Conservation (phyloP, 2,888 invertebrate genomes). For the Blastobasis adustella region DNA sequence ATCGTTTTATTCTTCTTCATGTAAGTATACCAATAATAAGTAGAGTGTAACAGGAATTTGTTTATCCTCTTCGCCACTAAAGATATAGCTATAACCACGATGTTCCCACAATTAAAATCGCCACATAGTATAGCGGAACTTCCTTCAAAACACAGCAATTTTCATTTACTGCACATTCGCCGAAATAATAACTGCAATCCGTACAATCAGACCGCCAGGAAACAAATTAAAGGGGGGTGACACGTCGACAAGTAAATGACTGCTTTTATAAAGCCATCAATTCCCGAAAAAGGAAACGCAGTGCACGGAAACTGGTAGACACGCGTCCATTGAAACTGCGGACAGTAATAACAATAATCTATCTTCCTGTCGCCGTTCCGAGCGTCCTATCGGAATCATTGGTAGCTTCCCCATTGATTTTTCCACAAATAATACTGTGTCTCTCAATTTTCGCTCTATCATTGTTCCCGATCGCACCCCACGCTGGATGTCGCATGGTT, state of each 20-base stretch:
- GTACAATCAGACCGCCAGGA: conserved; percentile 3
- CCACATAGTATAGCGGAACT: no score
- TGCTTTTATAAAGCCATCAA: conserved; percentile 58
- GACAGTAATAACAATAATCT: conserved; percentile 65
- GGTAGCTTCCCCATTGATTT: conserved; percentile 70
- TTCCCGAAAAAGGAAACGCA: conserved; percentile 43
- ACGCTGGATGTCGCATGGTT: conserved; percentile 51
- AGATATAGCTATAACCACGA: no score
- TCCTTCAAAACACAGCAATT: no score
- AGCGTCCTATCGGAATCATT: conserved; percentile 29
- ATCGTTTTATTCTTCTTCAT: no score
- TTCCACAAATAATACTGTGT: conserved; percentile 66
- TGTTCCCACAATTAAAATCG: no score
- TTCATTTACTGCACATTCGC: no score
- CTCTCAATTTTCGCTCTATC: conserved; percentile 36
- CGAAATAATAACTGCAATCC: no score
- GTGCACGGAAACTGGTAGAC: conserved; percentile 44
- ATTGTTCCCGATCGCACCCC: conserved; percentile 32
- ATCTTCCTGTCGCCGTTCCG: conserved; percentile 54
- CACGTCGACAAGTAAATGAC: conserved; percentile 52
- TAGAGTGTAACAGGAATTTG: no score
- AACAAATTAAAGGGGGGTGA: conserved; percentile 34
- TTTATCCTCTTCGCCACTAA: no score
- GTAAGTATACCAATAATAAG: no score
- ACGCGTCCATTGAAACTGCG: conserved; percentile 47